Percentiles rank a stretch among this genome's conserved stretches.
These are phyloP conservation scores for Drosophila ochracea DNA, from an alignment of 2,888 invertebrate genomes.

Conservation along the genomic window DNA sequence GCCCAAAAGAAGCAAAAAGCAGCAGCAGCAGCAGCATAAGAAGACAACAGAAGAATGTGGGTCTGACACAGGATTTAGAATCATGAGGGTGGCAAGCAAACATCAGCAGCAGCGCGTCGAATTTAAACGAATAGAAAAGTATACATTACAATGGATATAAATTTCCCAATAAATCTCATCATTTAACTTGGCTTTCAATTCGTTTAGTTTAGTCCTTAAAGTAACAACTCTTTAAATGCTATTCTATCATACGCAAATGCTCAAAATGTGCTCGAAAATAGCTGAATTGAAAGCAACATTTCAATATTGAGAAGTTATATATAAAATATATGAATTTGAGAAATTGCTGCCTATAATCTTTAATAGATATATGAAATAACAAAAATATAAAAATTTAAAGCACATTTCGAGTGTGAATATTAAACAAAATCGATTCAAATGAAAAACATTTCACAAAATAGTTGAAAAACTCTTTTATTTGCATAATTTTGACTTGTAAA, in stretches of 20 bases:
- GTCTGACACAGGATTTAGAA: conserved; percentile 31
- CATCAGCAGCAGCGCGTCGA: conserved; percentile 14
- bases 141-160: conserved; percentile 18
- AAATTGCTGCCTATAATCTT: neutral
- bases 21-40: neutral
- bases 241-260: neutral
- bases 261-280: neutral
- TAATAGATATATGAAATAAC: neutral
- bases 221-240: neutral
- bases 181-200: conserved; percentile 11
- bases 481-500: neutral
- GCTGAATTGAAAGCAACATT: neutral
- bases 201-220: neutral
- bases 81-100: conserved; percentile 25
- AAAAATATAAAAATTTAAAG: neutral
- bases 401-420: neutral
- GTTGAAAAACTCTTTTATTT: too few relatives aligned
- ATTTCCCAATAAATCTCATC: conserved; percentile 27
- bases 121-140: conserved; percentile 10
- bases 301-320: neutral
- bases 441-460: neutral
- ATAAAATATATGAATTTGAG: neutral
- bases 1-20: conserved; percentile 18
- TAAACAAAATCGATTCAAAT: neutral
- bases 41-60: conserved; percentile 35